Base-by-base conservation (phyloP, 2,113 vertebrate genomes). In the Prunella fulvescens region DNA sequence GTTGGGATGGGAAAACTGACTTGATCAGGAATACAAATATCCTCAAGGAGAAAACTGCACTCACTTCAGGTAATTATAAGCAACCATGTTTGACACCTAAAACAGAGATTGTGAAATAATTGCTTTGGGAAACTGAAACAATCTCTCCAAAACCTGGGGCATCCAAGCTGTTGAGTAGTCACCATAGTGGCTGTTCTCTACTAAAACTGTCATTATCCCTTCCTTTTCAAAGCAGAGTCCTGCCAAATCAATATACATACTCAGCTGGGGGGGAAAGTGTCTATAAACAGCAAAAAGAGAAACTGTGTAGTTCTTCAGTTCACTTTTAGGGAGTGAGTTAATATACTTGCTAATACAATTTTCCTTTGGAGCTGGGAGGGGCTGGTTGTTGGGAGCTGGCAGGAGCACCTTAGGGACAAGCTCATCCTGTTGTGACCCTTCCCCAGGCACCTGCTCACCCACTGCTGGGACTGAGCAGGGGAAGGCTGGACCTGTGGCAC, bases 251-350 rank as follows among this genome's bases (percentile, higher is more conserved):
- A 16, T 56, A 11, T 8, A 19, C 4, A 4, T 13, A 20, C 7
- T 66, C 13, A 40, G 0, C 57, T 76, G 7, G 4, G 3, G 6
- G 2, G 6, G 4, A 2, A 47, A 5, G 5, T 29, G 9, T 48
- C 56, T 64, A 1, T 67, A 88, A 78, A 39, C 22, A 73, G 42
- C 35, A 69, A 58, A 79, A 88, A 19, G 33, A 73, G 67, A 61
- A 90, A 26, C 39, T 62, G 3, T 11, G 20, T 26, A 19, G 24
- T 76, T 74, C 11, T 89, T 57, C 42, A 42, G 1, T 39, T 65
- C 35, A 12, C 17, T 53, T 40, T 37, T 33, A 83, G 54, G 29
- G n/a, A 62, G 23, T 37, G 42, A 60, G 29, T 72, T 44, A 35
- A 50, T 69, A 2, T 8, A 33, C 5, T 54, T 35, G 33, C 58